Evolutionary conservation across 2,113 vertebrate genomes (phyloP).

Genomic region (Hippocampus zosterae): DNA sequence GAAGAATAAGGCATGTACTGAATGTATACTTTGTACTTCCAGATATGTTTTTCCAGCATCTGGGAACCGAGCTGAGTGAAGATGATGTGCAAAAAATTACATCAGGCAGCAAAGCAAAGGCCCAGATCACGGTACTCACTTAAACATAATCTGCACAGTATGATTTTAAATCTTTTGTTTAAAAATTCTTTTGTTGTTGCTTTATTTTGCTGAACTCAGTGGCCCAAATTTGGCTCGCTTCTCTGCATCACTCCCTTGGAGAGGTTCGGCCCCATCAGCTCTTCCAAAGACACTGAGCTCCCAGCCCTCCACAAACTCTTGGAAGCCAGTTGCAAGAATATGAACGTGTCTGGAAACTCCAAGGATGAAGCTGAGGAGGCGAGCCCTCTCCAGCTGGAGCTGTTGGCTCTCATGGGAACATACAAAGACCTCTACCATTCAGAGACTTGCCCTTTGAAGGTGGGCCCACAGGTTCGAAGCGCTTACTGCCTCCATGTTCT

Average conservation of each 20-base stretch:
- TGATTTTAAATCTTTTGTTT: neutral
- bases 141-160: neutral
- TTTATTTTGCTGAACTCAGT: constrained; percentile 65
- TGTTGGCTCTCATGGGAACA: constrained; percentile 85
- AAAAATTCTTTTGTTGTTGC: neutral
- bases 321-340: constrained; percentile 73
- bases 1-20: neutral
- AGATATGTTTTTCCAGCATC: constrained; percentile 85
- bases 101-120: constrained; percentile 64
- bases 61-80: constrained; percentile 79
- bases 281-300: constrained; percentile 64
- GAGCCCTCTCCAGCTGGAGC: constrained; percentile 81
- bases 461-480: constrained; percentile 77
- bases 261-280: constrained; percentile 57
- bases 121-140: constrained; percentile 74
- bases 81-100: constrained; percentile 77
- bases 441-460: constrained; percentile 74
- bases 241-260: constrained; percentile 72
- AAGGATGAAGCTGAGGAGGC: constrained; percentile 37
- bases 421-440: constrained; percentile 88
- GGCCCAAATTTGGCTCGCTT: constrained; percentile 80
- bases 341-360: constrained; percentile 69
- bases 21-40: constrained; percentile 1
- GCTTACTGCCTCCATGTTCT: constrained; percentile 87
- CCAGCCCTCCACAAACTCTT: constrained; percentile 82